A percentile compares a stretch with the other conserved stretches of the same genome.
These are phyloP conservation scores for Chelmon rostratus DNA, from an alignment of 2,797 vertebrate genomes.

Conservation along the genomic window DNA sequence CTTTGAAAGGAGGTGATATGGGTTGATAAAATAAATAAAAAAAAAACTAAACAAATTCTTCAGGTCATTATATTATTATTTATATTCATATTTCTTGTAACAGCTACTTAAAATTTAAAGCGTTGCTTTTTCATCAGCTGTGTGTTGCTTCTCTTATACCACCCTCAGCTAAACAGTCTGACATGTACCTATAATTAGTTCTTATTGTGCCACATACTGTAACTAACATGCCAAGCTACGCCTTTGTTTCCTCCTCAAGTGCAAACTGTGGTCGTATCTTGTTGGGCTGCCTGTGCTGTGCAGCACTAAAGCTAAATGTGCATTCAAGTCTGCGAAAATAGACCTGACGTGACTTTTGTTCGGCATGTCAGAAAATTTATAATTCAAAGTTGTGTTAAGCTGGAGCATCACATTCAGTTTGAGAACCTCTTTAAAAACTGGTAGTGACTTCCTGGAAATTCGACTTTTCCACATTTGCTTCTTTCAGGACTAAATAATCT, in stretches of 20 bases:
- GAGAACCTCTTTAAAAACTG: background rate
- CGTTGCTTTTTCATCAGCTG: background rate
- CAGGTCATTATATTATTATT: background rate
- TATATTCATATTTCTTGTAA: slow-evolving; percentile 5
- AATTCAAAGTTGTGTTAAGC: slow-evolving; percentile 15
- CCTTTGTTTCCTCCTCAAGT: slow-evolving; percentile 14
- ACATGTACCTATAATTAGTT: background rate
- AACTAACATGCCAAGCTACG: background rate
- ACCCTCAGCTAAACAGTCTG: background rate
- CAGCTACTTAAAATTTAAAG: background rate
- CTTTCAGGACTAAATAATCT: background rate
- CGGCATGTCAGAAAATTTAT: background rate
- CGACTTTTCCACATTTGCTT: background rate
- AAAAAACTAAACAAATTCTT: too few relatives aligned
- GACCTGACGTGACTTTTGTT: slow-evolving; percentile 25
- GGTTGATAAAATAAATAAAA: background rate
- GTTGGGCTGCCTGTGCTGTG: slow-evolving; percentile 8
- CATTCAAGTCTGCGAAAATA: background rate
- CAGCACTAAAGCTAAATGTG: slow-evolving; percentile 3
- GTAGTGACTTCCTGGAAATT: background rate
- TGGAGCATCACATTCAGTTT: background rate
- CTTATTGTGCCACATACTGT: background rate
- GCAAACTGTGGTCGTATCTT: slow-evolving; percentile 3
- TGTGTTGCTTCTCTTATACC: background rate
- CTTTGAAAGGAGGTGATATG: slow-evolving; percentile 13